phyloP scores from a whole-genome alignment of 2,888 invertebrate species.

The Lepetodrilus schrolli region DNA sequence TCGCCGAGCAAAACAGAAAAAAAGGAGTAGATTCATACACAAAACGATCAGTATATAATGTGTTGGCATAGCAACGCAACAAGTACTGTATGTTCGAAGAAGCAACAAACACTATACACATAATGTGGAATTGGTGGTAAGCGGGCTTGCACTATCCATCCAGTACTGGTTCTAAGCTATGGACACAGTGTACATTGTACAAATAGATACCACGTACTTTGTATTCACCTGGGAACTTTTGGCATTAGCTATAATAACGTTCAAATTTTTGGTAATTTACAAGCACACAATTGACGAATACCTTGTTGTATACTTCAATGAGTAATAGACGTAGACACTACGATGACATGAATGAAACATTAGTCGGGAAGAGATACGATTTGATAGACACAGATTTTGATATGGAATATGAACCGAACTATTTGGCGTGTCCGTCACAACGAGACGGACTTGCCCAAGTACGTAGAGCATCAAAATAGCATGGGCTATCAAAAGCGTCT shows the following conservation, averaged over 20 bases:
- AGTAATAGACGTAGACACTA: not conserved
- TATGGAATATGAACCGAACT: constrained; percentile 8
- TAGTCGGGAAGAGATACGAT: not conserved
- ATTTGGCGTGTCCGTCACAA: not conserved
- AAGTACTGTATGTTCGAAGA: constrained; percentile 1
- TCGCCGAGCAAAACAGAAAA: constrained; percentile 21
- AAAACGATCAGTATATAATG: constrained; percentile 15
- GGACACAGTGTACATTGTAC: not conserved
- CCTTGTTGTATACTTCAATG: constrained; percentile 1
- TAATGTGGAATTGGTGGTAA: constrained; percentile 15
- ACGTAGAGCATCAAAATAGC: constrained; percentile 1
- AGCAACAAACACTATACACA: constrained; percentile 20
- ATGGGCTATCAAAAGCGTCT: not conserved
- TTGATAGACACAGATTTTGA: constrained; percentile 2
- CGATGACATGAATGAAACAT: not conserved
- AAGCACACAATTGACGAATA: constrained; percentile 17
- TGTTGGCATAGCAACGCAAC: constrained; percentile 12
- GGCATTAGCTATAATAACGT: constrained; percentile 25
- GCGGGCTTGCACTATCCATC: constrained; percentile 6
- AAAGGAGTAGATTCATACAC: constrained; percentile 18
- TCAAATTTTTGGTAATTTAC: constrained; percentile 10
- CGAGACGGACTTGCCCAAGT: not conserved
- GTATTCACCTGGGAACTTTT: constrained; percentile 14
- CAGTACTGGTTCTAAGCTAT: constrained; percentile 6
- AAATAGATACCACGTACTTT: not conserved